Base-by-base conservation (phyloP, 2,888 invertebrate genomes). In the Ametastegia equiseti region DNA sequence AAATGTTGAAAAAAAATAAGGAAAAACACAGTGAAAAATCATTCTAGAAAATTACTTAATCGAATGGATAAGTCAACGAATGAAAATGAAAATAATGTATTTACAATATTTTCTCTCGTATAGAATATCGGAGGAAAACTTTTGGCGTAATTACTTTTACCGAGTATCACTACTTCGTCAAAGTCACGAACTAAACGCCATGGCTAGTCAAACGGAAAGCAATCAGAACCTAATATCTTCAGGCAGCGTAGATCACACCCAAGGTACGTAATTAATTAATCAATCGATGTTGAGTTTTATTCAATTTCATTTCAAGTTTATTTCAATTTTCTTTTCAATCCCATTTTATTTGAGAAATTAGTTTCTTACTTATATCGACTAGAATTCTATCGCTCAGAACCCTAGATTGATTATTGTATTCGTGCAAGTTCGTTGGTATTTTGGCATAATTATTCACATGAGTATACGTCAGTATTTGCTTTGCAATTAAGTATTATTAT, bases 91-190 rank as follows among this genome's bases (percentile, higher is more conserved):
- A 73, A n/a, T 33, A 57, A 39, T 39, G 27, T 27, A 30, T 57
- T 73, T 69, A 63, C 33, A 30, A 23, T 69, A 27, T 65, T 33
- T 39, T 82, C 47, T 6, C 67, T 23, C n/a, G 27, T 45, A 57
- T 39, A 97, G 97, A 88, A 97, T 98, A 92, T 97, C 96, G 89
- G 99, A 99, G 94, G 98, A 99, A 93, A 97, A 97, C 92, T 99
- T 99, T 94, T 99, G 99, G 99, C 95, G 98, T 91, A 99, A 99
- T 94, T 99, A 99, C 92, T 99, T 99, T 94, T 99, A 99, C 94
- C 97, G 99, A 91, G 97, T 99, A 87, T 98, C 98, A 88, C 95
- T 99, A 88, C 97, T 99, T 92, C 98, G 98, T 91, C 99, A 99
- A 94, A 98, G 98, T 87, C 97, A 96, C 92, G 98, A 98, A 92